Evolutionary conservation across 2,888 invertebrate genomes (phyloP).

Genomic region (Aethes cnicana): DNA sequence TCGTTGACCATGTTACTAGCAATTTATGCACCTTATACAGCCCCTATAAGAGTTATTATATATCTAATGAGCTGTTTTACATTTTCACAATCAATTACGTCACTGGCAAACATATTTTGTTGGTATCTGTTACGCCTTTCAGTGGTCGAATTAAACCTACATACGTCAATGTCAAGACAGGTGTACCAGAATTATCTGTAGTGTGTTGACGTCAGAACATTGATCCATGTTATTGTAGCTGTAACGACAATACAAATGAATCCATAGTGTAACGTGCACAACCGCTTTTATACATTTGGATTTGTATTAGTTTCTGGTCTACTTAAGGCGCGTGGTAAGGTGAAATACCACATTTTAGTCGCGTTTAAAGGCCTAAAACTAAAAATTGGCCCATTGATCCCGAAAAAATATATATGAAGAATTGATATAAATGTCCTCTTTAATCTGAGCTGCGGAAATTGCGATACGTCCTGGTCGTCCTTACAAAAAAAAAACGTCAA

Average conservation of each 20-base stretch:
- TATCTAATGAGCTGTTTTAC: conserved; percentile 1
- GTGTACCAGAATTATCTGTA: neutral
- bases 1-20: conserved; percentile 11
- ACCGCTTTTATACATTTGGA: too few relatives aligned
- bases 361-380: too few relatives aligned
- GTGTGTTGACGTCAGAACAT: conserved; percentile 23
- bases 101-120: conserved; percentile 34
- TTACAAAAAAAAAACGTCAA: too few relatives aligned
- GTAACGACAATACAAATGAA: neutral
- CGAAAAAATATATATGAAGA: too few relatives aligned
- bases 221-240: conserved; percentile 19
- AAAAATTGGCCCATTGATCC: too few relatives aligned
- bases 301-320: too few relatives aligned
- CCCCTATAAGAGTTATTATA: conserved; percentile 10
- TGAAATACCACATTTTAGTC: too few relatives aligned
- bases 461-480: too few relatives aligned
- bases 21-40: conserved; percentile 7
- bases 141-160: conserved; percentile 26
- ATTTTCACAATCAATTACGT: conserved; percentile 33
- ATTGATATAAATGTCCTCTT: too few relatives aligned
- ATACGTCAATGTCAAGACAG: conserved; percentile 20
- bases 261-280: too few relatives aligned
- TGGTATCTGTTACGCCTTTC: conserved; percentile 33
- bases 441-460: too few relatives aligned
- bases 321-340: too few relatives aligned